Percentiles rank a stretch among this genome's conserved stretches.
Conservation (phyloP, 1,140 invertebrate genomes). For the Delia radicum region DNA sequence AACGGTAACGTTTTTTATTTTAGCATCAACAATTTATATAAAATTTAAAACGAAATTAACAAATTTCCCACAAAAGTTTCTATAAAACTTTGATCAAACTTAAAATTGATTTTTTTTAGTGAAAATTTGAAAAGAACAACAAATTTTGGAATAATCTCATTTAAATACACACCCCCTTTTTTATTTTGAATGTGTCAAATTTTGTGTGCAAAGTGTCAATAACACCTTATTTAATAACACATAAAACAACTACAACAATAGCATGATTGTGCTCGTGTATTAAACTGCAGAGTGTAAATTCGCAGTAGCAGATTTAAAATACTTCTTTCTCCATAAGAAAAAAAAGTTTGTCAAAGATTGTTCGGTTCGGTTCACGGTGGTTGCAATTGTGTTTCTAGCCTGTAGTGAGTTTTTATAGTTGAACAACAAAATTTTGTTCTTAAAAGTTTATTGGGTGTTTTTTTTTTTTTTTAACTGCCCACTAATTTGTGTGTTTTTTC, state of each 20-base stretch:
- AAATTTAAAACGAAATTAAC: too few species aligned
- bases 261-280: too few species aligned
- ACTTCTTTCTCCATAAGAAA: too few species aligned
- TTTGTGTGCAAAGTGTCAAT: not conserved
- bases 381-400: not conserved
- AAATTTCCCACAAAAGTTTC: too few species aligned
- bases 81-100: too few species aligned
- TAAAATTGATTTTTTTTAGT: not conserved
- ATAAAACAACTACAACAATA: not conserved
- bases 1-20: not conserved
- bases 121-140: not conserved
- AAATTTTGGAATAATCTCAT: not conserved
- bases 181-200: not conserved
- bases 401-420: not conserved
- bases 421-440: not conserved
- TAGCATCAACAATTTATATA: not conserved
- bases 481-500: not conserved
- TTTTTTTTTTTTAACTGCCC: not conserved
- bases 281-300: too few species aligned
- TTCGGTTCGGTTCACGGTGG: not conserved
- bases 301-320: too few species aligned
- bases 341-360: not conserved
- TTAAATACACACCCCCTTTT: not conserved
- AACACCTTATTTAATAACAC: too few species aligned
- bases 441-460: not conserved